Conservation (phyloP, 92 coral and sea anemone species). For the Phymanthus crucifer region DNA sequence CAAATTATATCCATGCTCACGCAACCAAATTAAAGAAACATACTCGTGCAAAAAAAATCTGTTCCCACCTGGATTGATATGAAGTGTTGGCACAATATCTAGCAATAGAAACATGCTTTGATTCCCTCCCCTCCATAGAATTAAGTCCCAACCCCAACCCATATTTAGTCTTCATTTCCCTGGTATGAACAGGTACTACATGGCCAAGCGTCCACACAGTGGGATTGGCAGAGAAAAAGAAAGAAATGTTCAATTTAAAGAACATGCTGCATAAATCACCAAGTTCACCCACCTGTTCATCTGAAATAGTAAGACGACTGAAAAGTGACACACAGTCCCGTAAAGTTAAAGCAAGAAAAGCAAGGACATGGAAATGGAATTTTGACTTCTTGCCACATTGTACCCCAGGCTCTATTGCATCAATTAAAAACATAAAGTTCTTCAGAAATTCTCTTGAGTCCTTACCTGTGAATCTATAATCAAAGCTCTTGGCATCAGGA, state of each 20-base stretch:
- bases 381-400: neutral
- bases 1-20: constrained; percentile 21
- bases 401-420: constrained; percentile 22
- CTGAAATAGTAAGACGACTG: constrained; percentile 22
- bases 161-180: constrained; percentile 29
- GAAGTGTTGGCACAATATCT: constrained; percentile 21
- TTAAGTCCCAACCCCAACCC: constrained; percentile 35
- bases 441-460: constrained; percentile 7
- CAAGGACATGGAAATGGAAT: constrained; percentile 36
- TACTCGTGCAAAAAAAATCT: constrained; percentile 35
- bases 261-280: constrained; percentile 6
- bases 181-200: constrained; percentile 27
- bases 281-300: constrained; percentile 25
- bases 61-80: constrained; percentile 26
- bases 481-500: neutral
- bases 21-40: constrained; percentile 27
- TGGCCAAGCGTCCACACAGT: constrained; percentile 27
- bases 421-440: constrained; percentile 14
- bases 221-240: constrained; percentile 13
- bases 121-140: constrained; percentile 40
- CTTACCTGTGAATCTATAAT: constrained; percentile 6
- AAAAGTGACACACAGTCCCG: constrained; percentile 35
- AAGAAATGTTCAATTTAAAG: constrained; percentile 10
- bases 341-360: constrained; percentile 21
- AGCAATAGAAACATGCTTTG: constrained; percentile 27